phyloP scores from a whole-genome alignment of 2,888 invertebrate genomes.

The Oligia fasciuncula region DNA sequence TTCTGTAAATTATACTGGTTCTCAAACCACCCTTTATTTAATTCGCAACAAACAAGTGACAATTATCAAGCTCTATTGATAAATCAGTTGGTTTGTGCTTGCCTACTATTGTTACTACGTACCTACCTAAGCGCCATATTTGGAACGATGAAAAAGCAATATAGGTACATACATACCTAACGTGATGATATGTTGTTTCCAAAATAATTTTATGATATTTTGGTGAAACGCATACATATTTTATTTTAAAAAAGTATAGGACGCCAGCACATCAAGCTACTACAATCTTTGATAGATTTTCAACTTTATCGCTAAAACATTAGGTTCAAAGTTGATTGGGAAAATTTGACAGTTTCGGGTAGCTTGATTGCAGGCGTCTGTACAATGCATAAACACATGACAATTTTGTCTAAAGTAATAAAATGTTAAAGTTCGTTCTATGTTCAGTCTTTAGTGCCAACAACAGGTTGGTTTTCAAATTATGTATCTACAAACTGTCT shows the following conservation, averaged over 20 bases:
- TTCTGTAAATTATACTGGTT: background rate
- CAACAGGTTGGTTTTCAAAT: background rate
- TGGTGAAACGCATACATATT: background rate
- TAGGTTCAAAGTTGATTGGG: too few species aligned
- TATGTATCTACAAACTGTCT: background rate
- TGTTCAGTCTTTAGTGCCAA: constrained; percentile 35
- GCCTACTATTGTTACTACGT: background rate
- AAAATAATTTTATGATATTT: background rate
- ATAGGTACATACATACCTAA: background rate
- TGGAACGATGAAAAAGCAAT: background rate
- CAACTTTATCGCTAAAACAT: too few species aligned
- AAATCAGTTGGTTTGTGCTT: background rate
- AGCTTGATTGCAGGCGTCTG: too few species aligned
- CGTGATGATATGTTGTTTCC: background rate
- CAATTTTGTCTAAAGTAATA: background rate
- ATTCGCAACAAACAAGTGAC: constrained; percentile 2
- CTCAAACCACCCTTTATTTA: background rate
- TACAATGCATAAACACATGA: background rate
- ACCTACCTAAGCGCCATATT: background rate
- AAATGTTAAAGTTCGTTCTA: background rate
- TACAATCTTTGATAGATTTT: too few species aligned
- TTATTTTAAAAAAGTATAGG: background rate
- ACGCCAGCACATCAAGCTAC: too few species aligned
- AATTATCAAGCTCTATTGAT: background rate
- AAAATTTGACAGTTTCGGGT: too few species aligned